Conservation (phyloP, 2,797 vertebrate genomes). For the Sitta carolinensis region DNA sequence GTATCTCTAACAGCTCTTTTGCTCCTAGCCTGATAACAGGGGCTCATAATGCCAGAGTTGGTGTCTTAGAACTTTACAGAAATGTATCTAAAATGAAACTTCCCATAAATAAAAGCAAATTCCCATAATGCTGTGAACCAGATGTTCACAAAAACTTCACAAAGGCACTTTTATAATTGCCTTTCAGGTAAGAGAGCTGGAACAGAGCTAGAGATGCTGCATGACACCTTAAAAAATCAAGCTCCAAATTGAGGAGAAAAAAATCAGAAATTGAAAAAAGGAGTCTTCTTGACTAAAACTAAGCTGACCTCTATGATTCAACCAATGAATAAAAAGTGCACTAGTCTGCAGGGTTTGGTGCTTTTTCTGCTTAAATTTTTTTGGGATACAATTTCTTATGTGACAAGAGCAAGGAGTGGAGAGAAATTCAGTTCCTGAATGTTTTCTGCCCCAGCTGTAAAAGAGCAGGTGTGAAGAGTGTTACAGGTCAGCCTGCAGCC, state of each 20-base stretch:
- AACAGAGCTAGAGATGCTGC: background rate
- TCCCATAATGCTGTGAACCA: background rate
- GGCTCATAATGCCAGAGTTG: background rate
- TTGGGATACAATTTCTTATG: fast-evolving
- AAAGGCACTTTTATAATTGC: background rate
- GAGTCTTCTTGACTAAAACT: background rate
- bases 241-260: background rate
- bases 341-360: background rate
- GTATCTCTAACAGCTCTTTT: background rate
- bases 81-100: background rate
- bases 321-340: background rate
- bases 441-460: background rate
- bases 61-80: background rate
- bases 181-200: background rate
- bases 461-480: background rate
- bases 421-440: background rate
- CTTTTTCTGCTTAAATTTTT: background rate
- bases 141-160: background rate
- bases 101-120: background rate
- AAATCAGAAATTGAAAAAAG: background rate
- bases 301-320: background rate
- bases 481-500: background rate
- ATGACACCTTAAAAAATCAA: background rate
- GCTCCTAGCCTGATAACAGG: background rate
- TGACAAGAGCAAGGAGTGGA: background rate